A percentile compares a stretch with the other conserved stretches of the same genome.
Conservation (phyloP, 2,797 vertebrate genomes). For the Emydoidea blandingii region DNA sequence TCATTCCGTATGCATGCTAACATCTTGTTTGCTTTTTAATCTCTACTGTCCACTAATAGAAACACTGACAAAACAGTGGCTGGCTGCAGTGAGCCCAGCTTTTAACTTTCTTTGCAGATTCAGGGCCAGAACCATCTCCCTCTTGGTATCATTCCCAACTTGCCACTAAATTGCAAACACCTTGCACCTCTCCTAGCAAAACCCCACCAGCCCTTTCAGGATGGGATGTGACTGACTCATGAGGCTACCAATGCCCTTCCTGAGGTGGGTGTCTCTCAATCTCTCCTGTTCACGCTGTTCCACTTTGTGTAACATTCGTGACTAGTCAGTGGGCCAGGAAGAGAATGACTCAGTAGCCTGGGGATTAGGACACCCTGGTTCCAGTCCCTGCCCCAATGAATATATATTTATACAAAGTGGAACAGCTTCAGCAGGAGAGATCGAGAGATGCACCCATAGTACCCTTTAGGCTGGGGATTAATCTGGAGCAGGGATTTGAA, state of each 20-base stretch:
- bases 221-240: not conserved
- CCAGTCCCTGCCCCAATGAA: too few species aligned
- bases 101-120: not conserved
- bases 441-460: too few species aligned
- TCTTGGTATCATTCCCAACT: not conserved
- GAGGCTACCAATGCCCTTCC: not conserved
- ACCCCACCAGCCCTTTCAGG: not conserved
- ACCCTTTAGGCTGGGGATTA: too few species aligned
- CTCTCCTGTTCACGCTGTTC: too few species aligned
- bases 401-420: too few species aligned
- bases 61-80: not conserved
- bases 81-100: not conserved
- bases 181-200: not conserved
- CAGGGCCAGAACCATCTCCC: not conserved
- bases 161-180: not conserved
- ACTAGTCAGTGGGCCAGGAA: not conserved
- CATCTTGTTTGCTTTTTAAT: not conserved
- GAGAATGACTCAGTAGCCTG: not conserved
- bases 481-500: too few species aligned
- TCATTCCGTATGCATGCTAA: not conserved
- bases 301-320: not conserved
- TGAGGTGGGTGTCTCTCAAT: not conserved
- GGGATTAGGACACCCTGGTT: too few species aligned
- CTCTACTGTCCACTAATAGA: not conserved
- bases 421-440: too few species aligned